Conservation (phyloP, 2,888 invertebrate species). For the Ischnura elegans region DNA sequence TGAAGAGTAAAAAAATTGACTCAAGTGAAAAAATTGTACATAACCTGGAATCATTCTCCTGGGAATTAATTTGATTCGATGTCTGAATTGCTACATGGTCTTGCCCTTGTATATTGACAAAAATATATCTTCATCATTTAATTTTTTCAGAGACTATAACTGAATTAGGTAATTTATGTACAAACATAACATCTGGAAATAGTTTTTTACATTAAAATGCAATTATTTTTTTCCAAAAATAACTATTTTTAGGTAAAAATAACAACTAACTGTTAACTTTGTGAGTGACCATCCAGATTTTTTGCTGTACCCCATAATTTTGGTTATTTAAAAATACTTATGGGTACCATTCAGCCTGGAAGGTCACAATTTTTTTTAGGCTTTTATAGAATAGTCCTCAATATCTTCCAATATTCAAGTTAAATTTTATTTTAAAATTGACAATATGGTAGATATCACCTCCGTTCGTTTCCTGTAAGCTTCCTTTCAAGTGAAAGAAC, state of each 20-base stretch:
- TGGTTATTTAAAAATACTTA: background rate
- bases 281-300: background rate
- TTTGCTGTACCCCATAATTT: background rate
- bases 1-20: background rate
- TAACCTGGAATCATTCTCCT: background rate
- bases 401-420: background rate
- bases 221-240: constrained; percentile 26
- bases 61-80: background rate
- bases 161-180: background rate
- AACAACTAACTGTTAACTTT: background rate
- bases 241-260: background rate
- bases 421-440: background rate
- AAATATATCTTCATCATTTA: background rate
- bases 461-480: background rate
- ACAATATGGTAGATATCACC: background rate
- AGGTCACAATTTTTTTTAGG: background rate
- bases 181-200: background rate
- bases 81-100: background rate
- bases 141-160: background rate
- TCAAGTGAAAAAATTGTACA: background rate
- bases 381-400: background rate
- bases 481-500: background rate
- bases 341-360: background rate
- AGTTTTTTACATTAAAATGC: background rate
- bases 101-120: background rate